A percentile compares a stretch with the other conserved stretches of the same genome.
Evolutionary conservation across 2,113 vertebrate species (phyloP).

Genomic region (Aegotheles bennettii): DNA sequence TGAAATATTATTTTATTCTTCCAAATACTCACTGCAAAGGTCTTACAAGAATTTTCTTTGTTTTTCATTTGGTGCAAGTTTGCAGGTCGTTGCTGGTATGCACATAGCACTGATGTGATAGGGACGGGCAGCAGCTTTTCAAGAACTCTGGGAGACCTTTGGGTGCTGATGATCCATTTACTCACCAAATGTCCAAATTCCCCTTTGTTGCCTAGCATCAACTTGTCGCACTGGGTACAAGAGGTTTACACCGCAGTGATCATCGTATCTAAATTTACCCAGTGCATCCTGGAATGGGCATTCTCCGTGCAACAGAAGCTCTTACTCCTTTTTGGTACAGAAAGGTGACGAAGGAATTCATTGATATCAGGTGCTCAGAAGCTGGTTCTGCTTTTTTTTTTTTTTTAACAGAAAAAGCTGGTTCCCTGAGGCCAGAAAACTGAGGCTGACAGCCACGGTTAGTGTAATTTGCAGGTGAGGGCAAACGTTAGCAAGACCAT

Average conservation of each 20-base stretch:
- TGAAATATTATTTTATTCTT: neutral
- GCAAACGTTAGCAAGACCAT: neutral
- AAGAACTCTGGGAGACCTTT: neutral
- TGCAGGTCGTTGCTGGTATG: neutral
- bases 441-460: neutral
- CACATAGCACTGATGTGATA: neutral
- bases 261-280: neutral
- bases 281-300: neutral
- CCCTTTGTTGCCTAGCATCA: neutral
- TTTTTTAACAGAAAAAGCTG: neutral
- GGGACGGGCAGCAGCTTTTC: neutral
- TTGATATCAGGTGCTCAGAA: neutral
- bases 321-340: neutral
- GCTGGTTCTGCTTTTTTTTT: neutral
- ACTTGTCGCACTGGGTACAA: neutral
- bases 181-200: neutral
- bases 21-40: neutral
- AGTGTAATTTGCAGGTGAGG: neutral
- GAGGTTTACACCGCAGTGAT: neutral
- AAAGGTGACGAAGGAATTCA: neutral
- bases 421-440: neutral
- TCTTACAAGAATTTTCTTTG: neutral
- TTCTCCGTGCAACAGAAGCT: neutral
- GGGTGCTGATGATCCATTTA: neutral
- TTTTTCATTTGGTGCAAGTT: neutral